Evolutionary conservation across 2,888 invertebrate genomes (phyloP).

Genomic region (Conomelus anceps): DNA sequence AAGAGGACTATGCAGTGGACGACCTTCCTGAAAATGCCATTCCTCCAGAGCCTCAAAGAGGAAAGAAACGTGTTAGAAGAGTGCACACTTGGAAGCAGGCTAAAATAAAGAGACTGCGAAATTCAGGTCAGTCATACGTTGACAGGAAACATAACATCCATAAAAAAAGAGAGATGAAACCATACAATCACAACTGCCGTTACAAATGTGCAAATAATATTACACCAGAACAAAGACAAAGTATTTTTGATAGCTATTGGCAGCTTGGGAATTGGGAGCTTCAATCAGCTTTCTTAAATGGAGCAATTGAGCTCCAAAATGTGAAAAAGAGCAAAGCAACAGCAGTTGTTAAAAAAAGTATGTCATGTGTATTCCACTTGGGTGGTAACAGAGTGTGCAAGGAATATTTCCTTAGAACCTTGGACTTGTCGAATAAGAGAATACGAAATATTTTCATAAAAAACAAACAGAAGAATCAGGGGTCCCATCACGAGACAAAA

Average conservation of each 20-base stretch:
- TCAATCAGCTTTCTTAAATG: slow-evolving; percentile 12
- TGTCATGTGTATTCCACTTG: neutral
- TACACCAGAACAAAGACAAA: neutral
- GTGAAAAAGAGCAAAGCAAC: neutral
- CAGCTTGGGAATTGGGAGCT: slow-evolving; percentile 7
- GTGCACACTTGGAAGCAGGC: neutral
- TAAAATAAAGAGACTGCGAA: neutral
- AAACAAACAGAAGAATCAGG: neutral
- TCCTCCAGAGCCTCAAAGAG: neutral
- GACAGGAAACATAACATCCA: neutral
- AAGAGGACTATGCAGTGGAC: neutral
- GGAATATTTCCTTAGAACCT: slow-evolving; percentile 3
- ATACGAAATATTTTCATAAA: slow-evolving; percentile 1
- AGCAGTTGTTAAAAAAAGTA: neutral
- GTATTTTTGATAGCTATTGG: neutral
- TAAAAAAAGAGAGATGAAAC: neutral
- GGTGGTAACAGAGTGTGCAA: slow-evolving; percentile 7
- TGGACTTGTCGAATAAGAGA: slow-evolving; percentile 14
- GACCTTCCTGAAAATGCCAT: neutral
- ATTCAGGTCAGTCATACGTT: neutral
- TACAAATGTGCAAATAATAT: neutral
- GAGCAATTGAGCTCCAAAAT: neutral
- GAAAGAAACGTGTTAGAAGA: neutral
- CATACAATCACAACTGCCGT: neutral
- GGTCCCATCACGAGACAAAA: slow-evolving; percentile 7